phyloP scores from a whole-genome alignment of 1,140 invertebrate genomes.

The Stenopsyche tienmushanensis region DNA sequence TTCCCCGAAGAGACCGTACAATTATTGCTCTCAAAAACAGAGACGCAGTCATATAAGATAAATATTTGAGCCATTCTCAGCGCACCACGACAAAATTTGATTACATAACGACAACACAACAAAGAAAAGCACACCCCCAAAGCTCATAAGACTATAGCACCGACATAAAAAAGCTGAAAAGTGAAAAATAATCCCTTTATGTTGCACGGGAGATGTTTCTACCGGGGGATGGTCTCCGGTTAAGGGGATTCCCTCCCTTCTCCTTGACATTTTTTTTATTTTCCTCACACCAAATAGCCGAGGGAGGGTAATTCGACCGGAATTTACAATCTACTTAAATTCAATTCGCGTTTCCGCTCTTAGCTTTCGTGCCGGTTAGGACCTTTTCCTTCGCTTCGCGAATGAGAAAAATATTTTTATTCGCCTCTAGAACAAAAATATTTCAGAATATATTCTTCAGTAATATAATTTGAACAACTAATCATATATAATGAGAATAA shows the following conservation, averaged over 20 bases:
- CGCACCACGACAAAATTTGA: slow-evolving; percentile 29
- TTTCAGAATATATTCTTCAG: too few relatives aligned
- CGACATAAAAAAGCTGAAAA: slow-evolving; percentile 39
- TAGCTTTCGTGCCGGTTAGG: neutral
- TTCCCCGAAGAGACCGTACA: too few relatives aligned
- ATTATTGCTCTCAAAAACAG: too few relatives aligned
- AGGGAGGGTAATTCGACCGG: slow-evolving; percentile 25
- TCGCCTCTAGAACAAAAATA: too few relatives aligned
- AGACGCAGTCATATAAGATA: slow-evolving; percentile 6
- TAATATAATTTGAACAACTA: too few relatives aligned
- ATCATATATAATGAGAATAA: too few relatives aligned
- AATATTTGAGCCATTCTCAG: neutral
- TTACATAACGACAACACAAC: slow-evolving; percentile 32
- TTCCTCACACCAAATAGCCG: slow-evolving; percentile 33
- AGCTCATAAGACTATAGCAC: slow-evolving; percentile 27
- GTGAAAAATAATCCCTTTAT: slow-evolving; percentile 41
- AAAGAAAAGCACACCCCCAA: slow-evolving; percentile 11
- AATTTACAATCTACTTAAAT: slow-evolving; percentile 39
- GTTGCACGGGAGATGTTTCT: slow-evolving; percentile 5
- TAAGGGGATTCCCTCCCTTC: slow-evolving; percentile 14
- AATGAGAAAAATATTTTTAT: too few relatives aligned
- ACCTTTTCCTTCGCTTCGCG: too few relatives aligned
- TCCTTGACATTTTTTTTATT: slow-evolving; percentile 39
- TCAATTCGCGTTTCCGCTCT: slow-evolving; percentile 31
- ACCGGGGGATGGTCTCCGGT: neutral